Evolutionary conservation across 2,888 invertebrate genomes (phyloP).

Genomic region (Lasioglossum figueresi): DNA sequence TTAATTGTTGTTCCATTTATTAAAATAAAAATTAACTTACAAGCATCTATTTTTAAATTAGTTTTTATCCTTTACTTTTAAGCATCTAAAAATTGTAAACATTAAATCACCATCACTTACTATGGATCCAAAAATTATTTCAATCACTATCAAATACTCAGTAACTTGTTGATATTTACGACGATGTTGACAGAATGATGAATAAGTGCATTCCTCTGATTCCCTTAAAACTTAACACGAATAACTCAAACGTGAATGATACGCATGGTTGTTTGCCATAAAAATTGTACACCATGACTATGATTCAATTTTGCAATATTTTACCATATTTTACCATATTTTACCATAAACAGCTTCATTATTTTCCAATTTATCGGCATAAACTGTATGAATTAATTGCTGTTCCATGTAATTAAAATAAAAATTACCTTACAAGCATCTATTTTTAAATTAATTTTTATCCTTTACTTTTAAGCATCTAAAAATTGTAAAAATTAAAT

Average conservation of each 20-base stretch:
- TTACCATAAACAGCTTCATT: neutral
- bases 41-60: neutral
- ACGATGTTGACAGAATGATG: conserved; percentile 10
- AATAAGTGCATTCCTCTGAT: neutral
- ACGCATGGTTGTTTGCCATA: neutral
- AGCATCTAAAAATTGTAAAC: neutral
- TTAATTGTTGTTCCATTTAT: neutral
- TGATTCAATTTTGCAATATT: neutral
- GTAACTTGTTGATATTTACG: neutral
- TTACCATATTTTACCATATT: too few species aligned
- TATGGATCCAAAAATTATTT: too few species aligned
- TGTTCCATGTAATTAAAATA: neutral
- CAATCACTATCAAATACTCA: too few species aligned
- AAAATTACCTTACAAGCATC: neutral
- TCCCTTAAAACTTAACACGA: neutral
- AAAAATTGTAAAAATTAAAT: neutral
- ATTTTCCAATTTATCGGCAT: neutral
- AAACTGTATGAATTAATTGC: neutral
- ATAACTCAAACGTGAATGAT: neutral
- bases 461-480: neutral
- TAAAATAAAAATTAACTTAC: neutral
- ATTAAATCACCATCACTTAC: too few species aligned
- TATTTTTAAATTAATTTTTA: neutral
- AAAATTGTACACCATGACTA: neutral
- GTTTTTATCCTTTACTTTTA: neutral